Conservation (phyloP, 1,140 invertebrate species). For the Caenorhabditis briggsae region DNA sequence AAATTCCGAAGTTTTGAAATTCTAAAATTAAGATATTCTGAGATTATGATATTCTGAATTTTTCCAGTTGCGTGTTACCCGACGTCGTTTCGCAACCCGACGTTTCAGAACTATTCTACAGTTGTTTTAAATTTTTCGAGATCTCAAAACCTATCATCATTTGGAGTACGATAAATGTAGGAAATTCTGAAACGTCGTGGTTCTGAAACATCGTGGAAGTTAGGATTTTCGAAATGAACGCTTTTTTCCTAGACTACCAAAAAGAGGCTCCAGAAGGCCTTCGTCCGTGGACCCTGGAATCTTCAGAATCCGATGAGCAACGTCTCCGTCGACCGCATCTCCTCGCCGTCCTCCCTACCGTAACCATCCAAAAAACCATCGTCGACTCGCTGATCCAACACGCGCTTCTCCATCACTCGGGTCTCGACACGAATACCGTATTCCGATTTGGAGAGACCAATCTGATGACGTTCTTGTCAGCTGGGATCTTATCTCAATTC, state of each 20-base stretch:
- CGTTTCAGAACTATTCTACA: no score
- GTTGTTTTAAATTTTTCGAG: no score
- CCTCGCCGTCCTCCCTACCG: neutral
- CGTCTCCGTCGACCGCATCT: neutral
- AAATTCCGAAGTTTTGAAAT: no score
- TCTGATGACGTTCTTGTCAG: neutral
- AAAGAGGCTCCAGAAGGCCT: neutral
- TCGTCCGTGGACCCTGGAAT: neutral
- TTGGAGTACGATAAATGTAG: no score
- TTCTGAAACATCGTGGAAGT: no score
- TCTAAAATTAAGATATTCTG: no score
- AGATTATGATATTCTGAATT: no score
- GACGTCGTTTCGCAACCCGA: no score
- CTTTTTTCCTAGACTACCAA: neutral
- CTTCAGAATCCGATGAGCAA: neutral
- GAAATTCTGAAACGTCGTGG: no score
- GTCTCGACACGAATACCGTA: neutral
- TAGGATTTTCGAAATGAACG: neutral
- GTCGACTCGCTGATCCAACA: constrained; percentile 29
- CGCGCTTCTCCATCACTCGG: constrained; percentile 5
- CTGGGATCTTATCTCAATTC: constrained; percentile 22
- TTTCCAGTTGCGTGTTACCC: no score
- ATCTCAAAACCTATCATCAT: no score
- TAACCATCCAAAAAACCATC: neutral
- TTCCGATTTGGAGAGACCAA: constrained; percentile 10